Conservation (phyloP, 1,140 invertebrate species). For the Rhagoletis zephyria region DNA sequence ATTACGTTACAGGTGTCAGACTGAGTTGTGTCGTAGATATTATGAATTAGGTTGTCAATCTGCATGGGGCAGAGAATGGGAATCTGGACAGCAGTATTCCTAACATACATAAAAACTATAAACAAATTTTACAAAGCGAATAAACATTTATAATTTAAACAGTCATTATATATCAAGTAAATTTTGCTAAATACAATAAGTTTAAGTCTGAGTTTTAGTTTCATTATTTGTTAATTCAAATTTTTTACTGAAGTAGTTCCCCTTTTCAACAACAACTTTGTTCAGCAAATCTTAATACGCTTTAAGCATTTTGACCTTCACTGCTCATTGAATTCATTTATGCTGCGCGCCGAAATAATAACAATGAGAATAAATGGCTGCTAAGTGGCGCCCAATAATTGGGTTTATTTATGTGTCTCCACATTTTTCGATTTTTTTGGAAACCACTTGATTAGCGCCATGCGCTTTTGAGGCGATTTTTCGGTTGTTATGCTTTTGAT, state of each 20-base stretch:
- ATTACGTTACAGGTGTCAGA: no score
- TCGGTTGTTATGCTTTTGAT: slow-evolving; percentile 16
- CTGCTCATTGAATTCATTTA: slow-evolving; percentile 67
- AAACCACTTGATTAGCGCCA: slow-evolving; percentile 1
- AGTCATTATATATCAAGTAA: no score
- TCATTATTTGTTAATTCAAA: neutral
- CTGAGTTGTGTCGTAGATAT: no score
- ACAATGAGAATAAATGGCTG: neutral
- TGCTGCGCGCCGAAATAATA: neutral
- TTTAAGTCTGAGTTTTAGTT: neutral
- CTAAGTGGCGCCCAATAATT: slow-evolving; percentile 44
- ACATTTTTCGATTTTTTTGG: neutral
- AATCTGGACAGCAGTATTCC: no score
- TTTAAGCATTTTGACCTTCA: slow-evolving; percentile 70
- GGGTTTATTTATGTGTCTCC: neutral
- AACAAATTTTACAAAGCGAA: no score
- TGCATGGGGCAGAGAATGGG: no score
- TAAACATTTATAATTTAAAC: no score
- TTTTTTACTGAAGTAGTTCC: neutral
- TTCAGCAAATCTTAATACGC: slow-evolving; percentile 9
- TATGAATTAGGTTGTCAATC: no score
- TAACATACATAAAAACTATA: no score
- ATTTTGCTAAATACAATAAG: no score
- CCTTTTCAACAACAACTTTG: neutral
- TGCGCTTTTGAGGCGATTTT: slow-evolving; percentile 21